Conservation (phyloP, 2,888 invertebrate species). For the Heliconius ismenius region DNA sequence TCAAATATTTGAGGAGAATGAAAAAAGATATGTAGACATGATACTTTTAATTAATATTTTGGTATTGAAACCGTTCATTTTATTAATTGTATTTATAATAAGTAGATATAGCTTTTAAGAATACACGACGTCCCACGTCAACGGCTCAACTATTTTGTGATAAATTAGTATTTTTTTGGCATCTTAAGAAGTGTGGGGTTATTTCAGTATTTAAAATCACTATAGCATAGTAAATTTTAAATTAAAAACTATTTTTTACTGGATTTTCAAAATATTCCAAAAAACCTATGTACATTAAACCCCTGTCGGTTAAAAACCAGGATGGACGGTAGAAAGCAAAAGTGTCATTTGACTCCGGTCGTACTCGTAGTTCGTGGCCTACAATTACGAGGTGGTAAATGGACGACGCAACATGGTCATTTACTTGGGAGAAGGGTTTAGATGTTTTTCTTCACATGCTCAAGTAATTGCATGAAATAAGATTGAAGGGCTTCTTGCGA, state of each 20-base stretch:
- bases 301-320: not conserved
- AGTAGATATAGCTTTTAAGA: not conserved
- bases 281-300: no score
- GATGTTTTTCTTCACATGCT: conserved; percentile 8
- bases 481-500: conserved; percentile 1
- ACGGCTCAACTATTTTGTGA: no score
- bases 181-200: no score
- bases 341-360: conserved; percentile 1
- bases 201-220: no score
- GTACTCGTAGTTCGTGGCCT: not conserved
- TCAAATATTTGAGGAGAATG: conserved; percentile 7
- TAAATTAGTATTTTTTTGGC: no score
- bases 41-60: conserved; percentile 13
- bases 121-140: no score
- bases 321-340: conserved; percentile 4
- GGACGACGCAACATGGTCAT: conserved; percentile 18
- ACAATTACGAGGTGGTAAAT: conserved; percentile 25
- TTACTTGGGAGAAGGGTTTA: conserved; percentile 11
- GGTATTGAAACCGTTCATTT: conserved; percentile 1
- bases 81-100: not conserved
- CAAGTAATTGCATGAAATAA: conserved; percentile 22
- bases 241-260: no score
- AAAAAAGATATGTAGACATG: conserved; percentile 4
- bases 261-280: no score
- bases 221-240: no score